Base-by-base conservation (phyloP, 2,888 invertebrate species). In the Pristionchus arcanus region DNA sequence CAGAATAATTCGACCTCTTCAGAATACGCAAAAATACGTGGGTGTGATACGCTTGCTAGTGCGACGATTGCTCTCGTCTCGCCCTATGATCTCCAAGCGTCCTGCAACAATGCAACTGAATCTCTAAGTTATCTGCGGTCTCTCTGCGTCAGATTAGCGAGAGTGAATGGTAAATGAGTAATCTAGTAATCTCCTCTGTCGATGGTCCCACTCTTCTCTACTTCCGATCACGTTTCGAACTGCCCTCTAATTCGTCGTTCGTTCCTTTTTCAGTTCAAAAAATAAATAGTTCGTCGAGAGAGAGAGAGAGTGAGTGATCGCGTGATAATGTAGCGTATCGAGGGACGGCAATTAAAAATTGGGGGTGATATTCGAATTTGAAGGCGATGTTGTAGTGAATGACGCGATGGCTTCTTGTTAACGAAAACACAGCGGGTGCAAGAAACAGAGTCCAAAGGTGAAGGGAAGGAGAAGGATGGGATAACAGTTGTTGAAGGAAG, bases 361-460 rank as follows among this genome's bases (percentile, higher is more conserved):
- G n/a, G 25, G 5, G 63, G 63, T 9, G 63, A 68, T 68, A 15
- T 16, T 28, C 28, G 31, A 31, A n/a, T 5, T 31, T 28, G 31
- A 31, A 68, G n/a, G n/a, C 42, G 42, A 49, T 49, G 42, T 74
- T 37, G 19, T 21, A n/a, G n/a, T 16, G 25, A 74, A 37, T 68
- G n/a, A 28, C 21, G 28, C 11, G 68, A 13, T 68, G 15, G 5
- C 15, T 31, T 28, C 31, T 9, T 19, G 31, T 37, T 74, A n/a
- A 9, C 25, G 74, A 37, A 74, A 37, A 74, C 34, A 37, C 28
- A 21, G 37, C 34, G n/a, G 31, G 34, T 74, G 34, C 37, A 74
- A 37, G 34, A 74, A 37, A 34, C 74, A 74, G 74, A 74, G 74
- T 74, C 37, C 74, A 74, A 74, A 74, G 74, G 74, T 34, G 34